Conservation (phyloP, 2,113 vertebrate species). For the Microcebus tavaratra region DNA sequence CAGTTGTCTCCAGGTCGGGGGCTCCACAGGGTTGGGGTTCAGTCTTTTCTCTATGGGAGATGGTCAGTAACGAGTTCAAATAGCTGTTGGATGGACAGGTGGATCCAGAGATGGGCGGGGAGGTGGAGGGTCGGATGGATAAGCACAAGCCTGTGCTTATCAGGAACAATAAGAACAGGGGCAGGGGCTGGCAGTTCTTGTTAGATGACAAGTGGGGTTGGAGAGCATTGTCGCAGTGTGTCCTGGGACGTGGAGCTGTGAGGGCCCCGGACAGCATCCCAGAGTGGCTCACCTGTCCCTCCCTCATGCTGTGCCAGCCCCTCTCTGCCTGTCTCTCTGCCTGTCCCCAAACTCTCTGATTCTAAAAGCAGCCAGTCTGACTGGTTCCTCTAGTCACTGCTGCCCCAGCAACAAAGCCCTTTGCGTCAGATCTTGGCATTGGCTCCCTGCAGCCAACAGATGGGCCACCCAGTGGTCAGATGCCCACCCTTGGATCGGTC, state of each 20-base stretch:
- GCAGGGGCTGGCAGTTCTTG: not conserved
- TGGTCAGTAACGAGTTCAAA: not conserved
- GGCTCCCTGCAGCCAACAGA: not conserved
- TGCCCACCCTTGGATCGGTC: not conserved
- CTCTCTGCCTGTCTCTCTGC: not conserved
- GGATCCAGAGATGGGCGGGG: fast-evolving
- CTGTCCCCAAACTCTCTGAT: not conserved
- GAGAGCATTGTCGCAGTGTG: fast-evolving
- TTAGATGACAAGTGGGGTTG: not conserved
- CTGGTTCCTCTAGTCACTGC: not conserved
- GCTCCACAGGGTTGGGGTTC: not conserved
- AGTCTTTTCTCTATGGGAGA: not conserved
- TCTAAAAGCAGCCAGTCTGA: not conserved
- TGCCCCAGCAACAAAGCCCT: not conserved
- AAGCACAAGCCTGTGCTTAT: not conserved
- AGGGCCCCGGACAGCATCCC: not conserved
- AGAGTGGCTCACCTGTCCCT: fast-evolving
- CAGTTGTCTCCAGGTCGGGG: not conserved
- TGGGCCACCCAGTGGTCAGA: not conserved
- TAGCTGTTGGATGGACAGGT: not conserved
- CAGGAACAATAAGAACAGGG: not conserved
- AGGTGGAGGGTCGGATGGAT: not conserved
- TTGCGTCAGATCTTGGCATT: not conserved
- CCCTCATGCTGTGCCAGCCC: not conserved
- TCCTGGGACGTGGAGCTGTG: not conserved